These are phyloP conservation scores for Bucorvus abyssinicus DNA, from an alignment of 2,797 vertebrate genomes.

Conservation along the genomic window DNA sequence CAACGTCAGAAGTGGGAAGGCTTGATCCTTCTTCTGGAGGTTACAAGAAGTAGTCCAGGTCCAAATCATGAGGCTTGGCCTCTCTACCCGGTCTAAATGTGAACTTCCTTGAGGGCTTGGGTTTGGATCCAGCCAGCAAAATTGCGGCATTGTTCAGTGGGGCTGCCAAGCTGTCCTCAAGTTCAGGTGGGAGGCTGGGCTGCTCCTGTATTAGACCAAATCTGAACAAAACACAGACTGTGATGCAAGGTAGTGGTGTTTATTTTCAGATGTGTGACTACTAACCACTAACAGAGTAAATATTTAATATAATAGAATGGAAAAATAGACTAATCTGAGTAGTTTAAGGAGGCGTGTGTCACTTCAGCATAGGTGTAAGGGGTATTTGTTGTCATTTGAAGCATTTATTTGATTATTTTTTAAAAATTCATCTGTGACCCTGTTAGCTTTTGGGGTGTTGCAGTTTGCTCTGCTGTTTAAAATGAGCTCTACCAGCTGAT, in stretches of 20 bases:
- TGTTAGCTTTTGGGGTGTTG: background rate
- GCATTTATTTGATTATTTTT: background rate
- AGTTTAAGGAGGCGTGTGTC: background rate
- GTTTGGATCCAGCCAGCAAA: background rate
- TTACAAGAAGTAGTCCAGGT: background rate
- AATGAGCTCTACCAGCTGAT: background rate
- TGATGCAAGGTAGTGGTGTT: constrained; percentile 22
- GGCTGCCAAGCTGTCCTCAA: background rate
- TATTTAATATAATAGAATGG: constrained; percentile 48
- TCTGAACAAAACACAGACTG: constrained; percentile 18
- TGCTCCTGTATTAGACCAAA: background rate
- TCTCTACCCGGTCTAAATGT: background rate
- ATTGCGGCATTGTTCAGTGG: accelerated
- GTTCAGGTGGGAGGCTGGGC: constrained; percentile 12
- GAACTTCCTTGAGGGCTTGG: background rate
- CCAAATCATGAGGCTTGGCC: background rate
- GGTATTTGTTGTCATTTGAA: background rate
- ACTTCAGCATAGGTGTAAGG: background rate
- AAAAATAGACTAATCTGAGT: background rate
- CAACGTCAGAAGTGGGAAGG: background rate
- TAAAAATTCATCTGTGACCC: background rate
- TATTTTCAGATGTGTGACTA: constrained; percentile 41
- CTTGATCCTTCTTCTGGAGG: background rate
- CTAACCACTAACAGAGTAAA: constrained; percentile 35
- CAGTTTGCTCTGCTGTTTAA: background rate